Base-by-base conservation (phyloP, 35 echinoderm and acorn worm species). In the Apostichopus californicus region DNA sequence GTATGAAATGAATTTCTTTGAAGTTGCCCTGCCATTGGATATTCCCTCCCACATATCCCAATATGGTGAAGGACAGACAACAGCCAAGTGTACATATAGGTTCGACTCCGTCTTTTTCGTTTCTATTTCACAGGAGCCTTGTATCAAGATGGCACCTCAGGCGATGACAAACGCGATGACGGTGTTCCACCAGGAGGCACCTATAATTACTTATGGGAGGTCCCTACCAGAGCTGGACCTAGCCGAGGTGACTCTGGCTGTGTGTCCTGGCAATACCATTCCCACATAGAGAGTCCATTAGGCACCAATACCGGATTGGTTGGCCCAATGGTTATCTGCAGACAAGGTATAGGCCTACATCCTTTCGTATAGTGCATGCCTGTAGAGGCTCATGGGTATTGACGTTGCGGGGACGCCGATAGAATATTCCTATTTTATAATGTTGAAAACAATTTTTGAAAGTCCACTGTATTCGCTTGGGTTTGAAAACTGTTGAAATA, bases 261-360 rank as follows among this genome's bases (percentile, higher is more conserved):
- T 64, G 52, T 86, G 6, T 54, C 78, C 10, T 94, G 93, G 93
- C 66, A 75, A 78, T 94, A 94, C 68, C 93, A 94, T 77, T 90
- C 87, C 5, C 93, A 94, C 79, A 82, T 94, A 22, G 61, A 90
- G 1, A 94, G 87, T 77, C 77, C 93, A 8, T 24, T 15, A 8
- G 93, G 79, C 18, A 94, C 87, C 21, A 90, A 90, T 86, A 84
- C 87, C 8, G 93, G 93, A 56, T 57, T 94, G 5, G 61, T 94
- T 15, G 93, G 93, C 7, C 59, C 79, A 15, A 83, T 94, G 12
- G 26, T 90, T 54, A 73, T 91, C 53, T 94, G 93, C 63, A 81
- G 68, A 59, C 68, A 73, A 90, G 93, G 93, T 91, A 46, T 15
- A 61, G 84, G 25, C 5, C 28, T 77, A 6, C 9, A 77, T 17